phyloP scores from a whole-genome alignment of 64 coral and sea anemone genomes.

The Montipora efflorescens region DNA sequence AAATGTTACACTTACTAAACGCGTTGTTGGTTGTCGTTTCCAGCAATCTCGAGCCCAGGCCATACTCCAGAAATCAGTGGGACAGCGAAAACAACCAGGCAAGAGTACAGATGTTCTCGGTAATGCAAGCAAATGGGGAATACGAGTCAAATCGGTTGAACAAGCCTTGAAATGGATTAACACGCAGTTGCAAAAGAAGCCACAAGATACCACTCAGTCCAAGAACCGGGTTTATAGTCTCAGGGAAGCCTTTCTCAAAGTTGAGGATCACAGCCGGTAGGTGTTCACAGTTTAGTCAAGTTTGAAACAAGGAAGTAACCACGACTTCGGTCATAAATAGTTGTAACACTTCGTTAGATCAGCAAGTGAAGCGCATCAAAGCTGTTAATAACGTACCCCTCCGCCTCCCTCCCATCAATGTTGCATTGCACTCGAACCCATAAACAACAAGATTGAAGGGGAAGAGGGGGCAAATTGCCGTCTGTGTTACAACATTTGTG shows the following conservation, averaged over 20 bases:
- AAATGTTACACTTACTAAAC: too few species aligned
- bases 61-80: constrained; percentile 39
- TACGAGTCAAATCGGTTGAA: constrained; percentile 59
- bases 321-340: too few species aligned
- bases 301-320: too few species aligned
- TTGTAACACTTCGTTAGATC: too few species aligned
- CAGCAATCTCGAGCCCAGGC: constrained; percentile 58
- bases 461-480: too few species aligned
- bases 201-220: not conserved
- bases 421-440: too few species aligned
- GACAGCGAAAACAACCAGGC: not conserved
- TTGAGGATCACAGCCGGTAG: constrained; percentile 79
- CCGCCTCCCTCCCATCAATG: too few species aligned
- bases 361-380: too few species aligned
- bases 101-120: constrained; percentile 42
- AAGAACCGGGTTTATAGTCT: constrained; percentile 59
- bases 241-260: constrained; percentile 69
- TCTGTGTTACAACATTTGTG: too few species aligned
- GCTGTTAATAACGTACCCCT: too few species aligned
- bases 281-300: not conserved
- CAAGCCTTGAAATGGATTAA: constrained; percentile 65
- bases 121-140: constrained; percentile 49
- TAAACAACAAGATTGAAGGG: too few species aligned
- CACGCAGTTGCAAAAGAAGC: not conserved
- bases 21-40: not conserved